These are phyloP conservation scores for Hucho hucho DNA, from an alignment of 2,113 vertebrate genomes.

Conservation along the genomic window DNA sequence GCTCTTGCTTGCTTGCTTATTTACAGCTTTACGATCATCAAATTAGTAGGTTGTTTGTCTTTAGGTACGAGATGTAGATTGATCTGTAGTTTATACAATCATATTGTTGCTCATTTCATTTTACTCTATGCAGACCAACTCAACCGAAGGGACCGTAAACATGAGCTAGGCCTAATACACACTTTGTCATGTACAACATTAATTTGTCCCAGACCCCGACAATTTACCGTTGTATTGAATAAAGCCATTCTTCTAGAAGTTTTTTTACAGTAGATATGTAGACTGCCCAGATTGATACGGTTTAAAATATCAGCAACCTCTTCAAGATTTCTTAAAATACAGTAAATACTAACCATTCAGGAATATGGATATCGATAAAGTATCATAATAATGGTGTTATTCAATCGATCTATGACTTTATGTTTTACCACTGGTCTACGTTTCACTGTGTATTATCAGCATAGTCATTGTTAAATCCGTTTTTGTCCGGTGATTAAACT, in stretches of 20 bases:
- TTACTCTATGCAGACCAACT: not conserved
- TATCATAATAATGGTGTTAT: too few species aligned
- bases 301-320: too few species aligned
- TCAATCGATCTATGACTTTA: not conserved
- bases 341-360: too few species aligned
- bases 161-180: too few species aligned
- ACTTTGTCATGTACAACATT: too few species aligned
- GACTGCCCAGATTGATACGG: too few species aligned
- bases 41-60: conserved; percentile 6
- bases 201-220: too few species aligned
- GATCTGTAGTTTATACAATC: not conserved
- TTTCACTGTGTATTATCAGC: not conserved
- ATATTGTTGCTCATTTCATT: not conserved
- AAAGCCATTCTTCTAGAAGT: too few species aligned
- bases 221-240: too few species aligned
- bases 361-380: too few species aligned
- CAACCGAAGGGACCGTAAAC: not conserved
- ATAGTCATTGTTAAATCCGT: not conserved
- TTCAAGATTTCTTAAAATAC: too few species aligned
- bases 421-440: not conserved
- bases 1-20: not conserved
- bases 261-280: too few species aligned
- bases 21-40: conserved; percentile 5
- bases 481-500: not conserved
- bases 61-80: conserved; percentile 11